phyloP scores from a whole-genome alignment of 2,888 invertebrate species.

The Ectobius pallidus region DNA sequence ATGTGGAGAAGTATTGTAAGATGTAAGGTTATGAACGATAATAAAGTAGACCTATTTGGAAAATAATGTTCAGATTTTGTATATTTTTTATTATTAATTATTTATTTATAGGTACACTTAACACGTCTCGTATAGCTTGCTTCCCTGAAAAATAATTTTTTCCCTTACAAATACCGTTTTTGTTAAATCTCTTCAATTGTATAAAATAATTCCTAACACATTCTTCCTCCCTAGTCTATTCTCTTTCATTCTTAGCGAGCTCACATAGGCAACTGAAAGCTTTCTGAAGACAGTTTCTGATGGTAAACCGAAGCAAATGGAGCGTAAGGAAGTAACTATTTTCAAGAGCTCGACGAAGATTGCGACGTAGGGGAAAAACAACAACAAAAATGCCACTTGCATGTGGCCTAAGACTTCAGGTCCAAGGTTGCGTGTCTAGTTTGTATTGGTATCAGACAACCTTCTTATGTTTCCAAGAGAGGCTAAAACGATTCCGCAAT shows the following conservation, averaged over 20 bases:
- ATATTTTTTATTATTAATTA: too few relatives aligned
- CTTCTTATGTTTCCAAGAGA: constrained; percentile 37
- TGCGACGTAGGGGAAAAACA: background rate
- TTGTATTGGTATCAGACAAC: constrained; percentile 32
- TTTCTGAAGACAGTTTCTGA: constrained; percentile 34
- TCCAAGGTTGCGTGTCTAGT: constrained; percentile 7
- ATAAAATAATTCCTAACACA: too few relatives aligned
- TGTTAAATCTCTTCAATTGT: too few relatives aligned
- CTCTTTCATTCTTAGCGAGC: background rate
- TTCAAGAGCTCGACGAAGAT: constrained; percentile 25
- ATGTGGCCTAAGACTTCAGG: background rate
- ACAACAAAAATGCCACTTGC: background rate
- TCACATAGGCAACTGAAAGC: constrained; percentile 37
- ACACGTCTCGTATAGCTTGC: too few relatives aligned
- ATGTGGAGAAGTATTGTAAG: too few relatives aligned
- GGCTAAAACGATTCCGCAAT: constrained; percentile 39
- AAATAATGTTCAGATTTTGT: too few relatives aligned
- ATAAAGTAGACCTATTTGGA: too few relatives aligned
- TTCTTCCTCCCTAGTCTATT: too few relatives aligned
- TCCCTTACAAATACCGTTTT: too few relatives aligned
- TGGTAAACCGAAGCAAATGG: constrained; percentile 33
- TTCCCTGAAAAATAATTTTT: too few relatives aligned
- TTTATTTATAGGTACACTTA: too few relatives aligned
- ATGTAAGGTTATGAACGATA: too few relatives aligned
- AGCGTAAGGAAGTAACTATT: constrained; percentile 32